Base-by-base conservation (phyloP, 2,888 invertebrate genomes). In the Drosophila hamatofila region DNA sequence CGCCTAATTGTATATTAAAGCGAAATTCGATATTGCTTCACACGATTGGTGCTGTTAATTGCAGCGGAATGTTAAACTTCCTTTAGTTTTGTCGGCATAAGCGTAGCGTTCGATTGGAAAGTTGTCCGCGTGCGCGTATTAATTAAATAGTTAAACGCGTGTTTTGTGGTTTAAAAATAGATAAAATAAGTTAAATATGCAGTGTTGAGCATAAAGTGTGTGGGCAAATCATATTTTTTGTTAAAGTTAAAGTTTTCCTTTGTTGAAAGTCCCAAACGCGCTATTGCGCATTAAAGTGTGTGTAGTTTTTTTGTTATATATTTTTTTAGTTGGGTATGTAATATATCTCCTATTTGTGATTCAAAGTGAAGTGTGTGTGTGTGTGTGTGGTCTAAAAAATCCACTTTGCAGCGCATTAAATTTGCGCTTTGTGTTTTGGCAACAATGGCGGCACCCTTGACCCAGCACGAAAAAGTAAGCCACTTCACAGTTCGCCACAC, bases 341-440 rank as follows among this genome's bases (percentile, higher is more conserved):
- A 52, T 52, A 16, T 52, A 52, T 52, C 35, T 35, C 16, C 2
- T 37, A 37, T 52, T 52, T 52, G 52, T 16, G 21, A 12, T 51
- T 18, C 14, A 21, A 21, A 23, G 35, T 65, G 12, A 44, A 58
- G 33, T 55, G 55, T 69, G 39, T 55, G 56, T 30, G 27, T 27
- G 27, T 27, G 8, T 70, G 62, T 60, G 54, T 57, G 57, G 60
- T 59, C 71, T 41, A 18, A 23, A 75, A 83, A 83, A 81, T 81
- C 78, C 81, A 83, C 81, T 86, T 79, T 81, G 78, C 63, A 66
- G 66, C 81, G 67, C 83, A 80, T 69, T 73, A 73, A 80, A 80
- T 83, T 64, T 58, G 68, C 18, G 46, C 62, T 63, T 39, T 57
- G 48, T 72, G 76, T 75, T 66, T 66, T 48, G 70, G 61, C 63